These are phyloP conservation scores for Drosophila greeni DNA, from an alignment of 2,888 invertebrate species.

Conservation along the genomic window DNA sequence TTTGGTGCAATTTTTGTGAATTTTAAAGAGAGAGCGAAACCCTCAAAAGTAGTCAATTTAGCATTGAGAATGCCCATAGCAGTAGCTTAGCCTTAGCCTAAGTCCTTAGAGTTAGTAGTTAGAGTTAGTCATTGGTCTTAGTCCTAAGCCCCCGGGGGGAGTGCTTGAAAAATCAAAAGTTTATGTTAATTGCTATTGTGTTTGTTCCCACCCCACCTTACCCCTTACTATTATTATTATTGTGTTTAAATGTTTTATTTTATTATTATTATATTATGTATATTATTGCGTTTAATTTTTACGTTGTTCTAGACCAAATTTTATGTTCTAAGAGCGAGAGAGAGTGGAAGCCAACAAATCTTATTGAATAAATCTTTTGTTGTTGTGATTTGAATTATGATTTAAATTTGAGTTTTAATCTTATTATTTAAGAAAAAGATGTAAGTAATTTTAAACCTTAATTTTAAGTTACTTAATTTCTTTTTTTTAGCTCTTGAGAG, in stretches of 20 bases:
- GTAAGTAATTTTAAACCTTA: slow-evolving; percentile 1
- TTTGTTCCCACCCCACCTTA: background rate
- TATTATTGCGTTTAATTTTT: slow-evolving; percentile 36
- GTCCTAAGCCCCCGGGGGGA: background rate
- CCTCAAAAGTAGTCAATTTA: slow-evolving; percentile 22
- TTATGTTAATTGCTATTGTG: slow-evolving; percentile 44
- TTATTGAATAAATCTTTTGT: slow-evolving; percentile 60
- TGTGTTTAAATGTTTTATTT: slow-evolving; percentile 61
- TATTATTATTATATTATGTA: slow-evolving; percentile 34
- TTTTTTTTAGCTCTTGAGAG: background rate
- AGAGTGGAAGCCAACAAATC: slow-evolving; percentile 35
- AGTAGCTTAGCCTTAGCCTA: background rate
- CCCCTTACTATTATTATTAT: slow-evolving; percentile 28
- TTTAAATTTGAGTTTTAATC: slow-evolving; percentile 10
- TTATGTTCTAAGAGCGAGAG: slow-evolving; percentile 13
- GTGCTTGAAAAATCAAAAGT: slow-evolving; percentile 35
- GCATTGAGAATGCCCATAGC: slow-evolving; percentile 23
- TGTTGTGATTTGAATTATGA: slow-evolving; percentile 59
- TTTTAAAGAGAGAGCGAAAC: background rate
- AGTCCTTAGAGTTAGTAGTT: background rate
- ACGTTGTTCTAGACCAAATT: slow-evolving; percentile 56
- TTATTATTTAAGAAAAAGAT: background rate
- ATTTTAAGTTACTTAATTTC: background rate
- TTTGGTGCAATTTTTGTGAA: slow-evolving; percentile 10
- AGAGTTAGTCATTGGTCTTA: background rate